Conservation (phyloP, 1,140 invertebrate species). For the Mactra quadrangularis region DNA sequence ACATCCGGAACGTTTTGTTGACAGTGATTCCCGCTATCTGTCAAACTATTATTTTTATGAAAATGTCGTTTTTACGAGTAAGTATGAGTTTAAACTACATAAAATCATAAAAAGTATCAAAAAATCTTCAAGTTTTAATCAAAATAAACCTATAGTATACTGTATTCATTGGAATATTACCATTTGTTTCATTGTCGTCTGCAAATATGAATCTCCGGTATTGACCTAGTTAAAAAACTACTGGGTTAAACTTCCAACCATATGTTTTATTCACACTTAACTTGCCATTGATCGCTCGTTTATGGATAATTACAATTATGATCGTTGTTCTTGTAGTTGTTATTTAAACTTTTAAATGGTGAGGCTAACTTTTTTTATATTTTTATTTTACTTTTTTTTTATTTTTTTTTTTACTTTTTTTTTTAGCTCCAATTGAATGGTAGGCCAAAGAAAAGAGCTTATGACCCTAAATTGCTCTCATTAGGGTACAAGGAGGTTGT, state of each 20-base stretch:
- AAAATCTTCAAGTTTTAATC: conserved; percentile 13
- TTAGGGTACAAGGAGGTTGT: conserved; percentile 4
- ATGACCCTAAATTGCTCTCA: background rate
- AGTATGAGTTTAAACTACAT: background rate
- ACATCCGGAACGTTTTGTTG: conserved; percentile 1
- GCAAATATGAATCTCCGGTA: background rate
- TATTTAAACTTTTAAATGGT: conserved; percentile 7
- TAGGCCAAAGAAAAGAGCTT: conserved; percentile 73
- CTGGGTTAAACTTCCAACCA: too few species aligned
- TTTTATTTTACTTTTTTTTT: background rate
- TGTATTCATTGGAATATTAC: background rate
- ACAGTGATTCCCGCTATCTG: conserved; percentile 9
- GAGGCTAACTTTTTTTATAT: background rate
- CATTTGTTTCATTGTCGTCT: conserved; percentile 14
- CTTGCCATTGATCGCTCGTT: too few species aligned
- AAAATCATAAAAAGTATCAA: conserved; percentile 8
- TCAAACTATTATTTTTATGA: too few species aligned
- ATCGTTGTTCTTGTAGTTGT: background rate
- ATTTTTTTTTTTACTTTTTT: background rate
- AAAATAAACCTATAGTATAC: background rate
- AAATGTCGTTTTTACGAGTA: too few species aligned
- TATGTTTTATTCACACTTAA: too few species aligned
- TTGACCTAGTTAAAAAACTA: too few species aligned
- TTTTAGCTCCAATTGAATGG: conserved; percentile 89
- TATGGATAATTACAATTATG: background rate